Conservation (phyloP, 2,888 invertebrate genomes). For the Mesoligia furuncula region DNA sequence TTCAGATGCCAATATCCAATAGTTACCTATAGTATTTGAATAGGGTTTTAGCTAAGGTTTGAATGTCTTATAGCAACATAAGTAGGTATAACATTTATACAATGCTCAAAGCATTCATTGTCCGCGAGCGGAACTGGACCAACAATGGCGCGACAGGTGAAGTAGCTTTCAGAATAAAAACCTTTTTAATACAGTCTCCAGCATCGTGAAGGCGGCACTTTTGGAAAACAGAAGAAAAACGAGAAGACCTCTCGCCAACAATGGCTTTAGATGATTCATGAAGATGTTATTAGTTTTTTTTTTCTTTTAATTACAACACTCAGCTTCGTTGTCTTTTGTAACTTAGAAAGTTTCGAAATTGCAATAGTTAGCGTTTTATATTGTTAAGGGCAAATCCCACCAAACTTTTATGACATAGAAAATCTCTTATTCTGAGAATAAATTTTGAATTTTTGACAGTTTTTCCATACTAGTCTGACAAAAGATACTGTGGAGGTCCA, state of each 20-base stretch:
- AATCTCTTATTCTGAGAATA: background rate
- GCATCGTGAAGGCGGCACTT: conserved; percentile 12
- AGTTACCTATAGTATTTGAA: conserved; percentile 11
- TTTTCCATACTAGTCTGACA: too few relatives aligned
- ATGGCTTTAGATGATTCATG: conserved; percentile 26
- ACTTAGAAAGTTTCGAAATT: background rate
- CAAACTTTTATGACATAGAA: background rate
- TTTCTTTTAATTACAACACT: background rate
- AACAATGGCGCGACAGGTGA: conserved; percentile 66
- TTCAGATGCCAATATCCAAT: background rate
- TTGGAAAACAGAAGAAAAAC: conserved; percentile 37
- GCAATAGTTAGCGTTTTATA: background rate
- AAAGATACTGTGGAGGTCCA: too few relatives aligned
- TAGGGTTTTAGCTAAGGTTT: background rate
- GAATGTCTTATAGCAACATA: conserved; percentile 30
- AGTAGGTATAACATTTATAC: conserved; percentile 9
- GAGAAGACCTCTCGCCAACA: conserved; percentile 20
- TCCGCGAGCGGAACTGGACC: conserved; percentile 37
- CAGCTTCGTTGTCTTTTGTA: background rate
- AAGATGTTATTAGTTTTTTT: conserved; percentile 11
- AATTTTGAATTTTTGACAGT: background rate
- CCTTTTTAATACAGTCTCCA: conserved; percentile 58
- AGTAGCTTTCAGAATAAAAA: conserved; percentile 64
- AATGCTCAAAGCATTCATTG: conserved; percentile 42
- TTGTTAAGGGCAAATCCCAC: background rate